Conservation (phyloP, 2,888 invertebrate species). For the Neoitamus cyanurus region DNA sequence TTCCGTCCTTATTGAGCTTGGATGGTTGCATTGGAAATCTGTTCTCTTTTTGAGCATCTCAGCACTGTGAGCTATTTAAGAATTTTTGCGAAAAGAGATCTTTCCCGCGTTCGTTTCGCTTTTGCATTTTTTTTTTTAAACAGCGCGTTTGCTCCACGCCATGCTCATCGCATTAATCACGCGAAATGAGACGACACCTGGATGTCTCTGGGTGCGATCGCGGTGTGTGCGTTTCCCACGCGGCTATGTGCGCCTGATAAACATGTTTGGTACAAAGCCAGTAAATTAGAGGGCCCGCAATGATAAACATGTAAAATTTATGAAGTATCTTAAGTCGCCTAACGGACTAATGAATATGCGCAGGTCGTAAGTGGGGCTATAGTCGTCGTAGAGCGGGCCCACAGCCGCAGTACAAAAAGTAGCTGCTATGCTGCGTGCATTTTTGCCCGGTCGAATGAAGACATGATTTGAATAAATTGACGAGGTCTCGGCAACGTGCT, state of each 20-base stretch:
- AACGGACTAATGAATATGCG: conserved; percentile 38
- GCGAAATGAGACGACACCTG: not conserved
- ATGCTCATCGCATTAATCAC: conserved; percentile 20
- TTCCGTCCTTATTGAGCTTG: too few relatives aligned
- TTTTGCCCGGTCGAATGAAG: conserved; percentile 3
- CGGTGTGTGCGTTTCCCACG: conserved; percentile 19
- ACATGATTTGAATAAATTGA: conserved; percentile 42
- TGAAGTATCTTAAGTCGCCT: conserved; percentile 40
- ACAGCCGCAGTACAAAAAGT: not conserved
- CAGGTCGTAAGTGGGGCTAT: not conserved
- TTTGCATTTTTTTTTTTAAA: not conserved
- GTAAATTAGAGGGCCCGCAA: conserved; percentile 33
- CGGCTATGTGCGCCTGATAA: conserved; percentile 9
- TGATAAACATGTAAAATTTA: conserved; percentile 45
- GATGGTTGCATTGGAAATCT: too few relatives aligned
- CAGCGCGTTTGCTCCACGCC: not conserved
- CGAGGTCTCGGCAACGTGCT: not conserved
- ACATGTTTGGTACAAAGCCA: conserved; percentile 35
- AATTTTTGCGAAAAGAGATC: not conserved
- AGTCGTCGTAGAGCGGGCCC: not conserved
- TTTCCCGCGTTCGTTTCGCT: not conserved
- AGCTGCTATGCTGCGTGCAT: not conserved
- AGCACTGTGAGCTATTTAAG: not conserved
- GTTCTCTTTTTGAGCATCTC: too few relatives aligned
- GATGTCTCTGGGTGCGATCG: not conserved